Conservation (phyloP, 1,140 invertebrate genomes). For the Euura lappo region DNA sequence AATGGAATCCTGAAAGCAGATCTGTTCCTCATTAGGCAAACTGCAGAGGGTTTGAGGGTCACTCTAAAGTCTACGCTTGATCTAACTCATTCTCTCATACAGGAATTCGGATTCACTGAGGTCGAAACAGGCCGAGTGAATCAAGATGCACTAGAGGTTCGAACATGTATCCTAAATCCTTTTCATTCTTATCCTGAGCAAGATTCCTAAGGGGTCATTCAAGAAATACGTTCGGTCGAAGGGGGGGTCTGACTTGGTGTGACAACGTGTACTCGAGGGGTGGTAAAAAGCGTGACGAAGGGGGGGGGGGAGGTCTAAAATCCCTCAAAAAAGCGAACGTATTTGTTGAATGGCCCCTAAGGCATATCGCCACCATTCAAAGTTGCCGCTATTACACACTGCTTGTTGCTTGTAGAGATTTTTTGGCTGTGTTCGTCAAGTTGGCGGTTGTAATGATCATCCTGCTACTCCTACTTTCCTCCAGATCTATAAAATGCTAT, state of each 20-base stretch:
- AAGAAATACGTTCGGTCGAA: too few species aligned
- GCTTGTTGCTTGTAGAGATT: neutral
- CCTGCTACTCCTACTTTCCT: constrained; percentile 15
- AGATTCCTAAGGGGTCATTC: neutral
- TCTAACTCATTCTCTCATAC: constrained; percentile 23
- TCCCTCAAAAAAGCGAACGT: too few species aligned
- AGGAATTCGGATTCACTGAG: constrained; percentile 16
- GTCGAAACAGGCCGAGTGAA: constrained; percentile 31
- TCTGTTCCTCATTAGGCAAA: constrained; percentile 27
- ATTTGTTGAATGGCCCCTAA: too few species aligned
- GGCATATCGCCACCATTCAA: neutral
- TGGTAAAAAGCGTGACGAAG: too few species aligned
- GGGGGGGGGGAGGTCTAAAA: too few species aligned
- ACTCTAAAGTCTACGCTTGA: constrained; percentile 29
- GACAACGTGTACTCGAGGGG: too few species aligned
- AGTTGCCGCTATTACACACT: neutral
- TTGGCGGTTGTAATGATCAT: constrained; percentile 16
- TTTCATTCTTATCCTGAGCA: neutral
- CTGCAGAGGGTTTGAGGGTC: constrained; percentile 25
- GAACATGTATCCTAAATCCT: neutral
- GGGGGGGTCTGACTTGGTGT: too few species aligned
- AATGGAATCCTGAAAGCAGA: constrained; percentile 7
- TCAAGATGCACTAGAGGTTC: constrained; percentile 31
- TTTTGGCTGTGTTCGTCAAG: constrained; percentile 15
- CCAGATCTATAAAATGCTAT: constrained; percentile 17